Evolutionary conservation across 2,888 invertebrate species (phyloP), one percentile per base, ranked within the genome.

Genomic region (Monochamus alternatus): DNA sequence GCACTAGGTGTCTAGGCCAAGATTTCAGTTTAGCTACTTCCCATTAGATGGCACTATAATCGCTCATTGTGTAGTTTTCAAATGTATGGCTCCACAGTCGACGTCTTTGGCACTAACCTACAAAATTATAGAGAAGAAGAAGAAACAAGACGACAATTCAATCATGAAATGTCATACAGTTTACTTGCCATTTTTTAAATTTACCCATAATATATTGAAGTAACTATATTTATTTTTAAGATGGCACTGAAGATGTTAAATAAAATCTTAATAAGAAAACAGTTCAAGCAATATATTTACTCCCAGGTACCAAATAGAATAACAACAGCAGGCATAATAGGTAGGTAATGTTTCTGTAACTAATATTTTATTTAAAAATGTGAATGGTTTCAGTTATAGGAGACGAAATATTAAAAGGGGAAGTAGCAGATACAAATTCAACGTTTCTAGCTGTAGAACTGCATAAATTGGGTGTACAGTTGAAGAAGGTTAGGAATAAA

Each of bases 401-500:
- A n/a, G 94, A 95, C 90, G 95, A 95, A 88, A 93, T 95, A 79
- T 87, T 95, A 38, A 94, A 94, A 85, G 95, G 94, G 3, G 92
- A 93, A 84, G 93, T 93, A 5, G 87, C 87, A 32, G 95, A 95
- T 83, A 93, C 93, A 5, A 95, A 95, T 87, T 93, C 94, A 3
- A 87, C 90, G 78, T 94, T 92, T 81, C 88, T 94, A 44, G 91
- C 92, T 75, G 89, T 90, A 83, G 89, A 91, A 77, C 88, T 95
- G 5, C 92, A 93, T 83, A 87, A 91, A 60, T 88, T 92, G 78
- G 94, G 95, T 59, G 90, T 95, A 8, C 90, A 90, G 87, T 92
- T 95, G 22, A 87, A 89, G 79, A 91, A 91, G 88, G 91, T 91
- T 79, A 74, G 77, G 63, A 63, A 71, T 69, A 79, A 65, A 75